phyloP scores from a whole-genome alignment of 1,140 invertebrate species.

The Dinoponera quadriceps region DNA sequence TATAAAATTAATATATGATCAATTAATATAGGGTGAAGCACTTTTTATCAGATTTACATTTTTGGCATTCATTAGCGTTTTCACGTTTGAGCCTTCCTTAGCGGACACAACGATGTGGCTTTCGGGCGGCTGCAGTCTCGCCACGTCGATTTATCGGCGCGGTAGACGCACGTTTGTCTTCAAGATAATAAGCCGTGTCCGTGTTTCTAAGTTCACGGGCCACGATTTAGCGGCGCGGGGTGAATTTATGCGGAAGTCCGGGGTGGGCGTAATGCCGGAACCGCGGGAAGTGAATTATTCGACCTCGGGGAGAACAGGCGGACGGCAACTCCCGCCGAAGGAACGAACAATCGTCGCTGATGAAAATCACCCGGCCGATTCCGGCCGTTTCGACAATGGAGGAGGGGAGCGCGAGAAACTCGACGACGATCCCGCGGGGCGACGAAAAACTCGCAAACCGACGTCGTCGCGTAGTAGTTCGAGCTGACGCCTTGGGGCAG shows the following conservation, averaged over 20 bases:
- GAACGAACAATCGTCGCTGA: constrained; percentile 78
- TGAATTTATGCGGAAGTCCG: constrained; percentile 67
- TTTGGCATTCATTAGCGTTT: neutral
- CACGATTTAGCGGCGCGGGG: constrained; percentile 49
- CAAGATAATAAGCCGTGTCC: constrained; percentile 64
- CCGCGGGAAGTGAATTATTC: constrained; percentile 65
- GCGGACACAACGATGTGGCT: neutral
- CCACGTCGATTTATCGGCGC: constrained; percentile 42
- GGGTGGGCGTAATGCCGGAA: constrained; percentile 41
- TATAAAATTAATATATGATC: no score
- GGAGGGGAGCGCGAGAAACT: neutral
- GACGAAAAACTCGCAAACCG: constrained; percentile 55
- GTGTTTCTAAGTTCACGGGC: constrained; percentile 64
- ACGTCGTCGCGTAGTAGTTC: constrained; percentile 13
- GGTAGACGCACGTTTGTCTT: constrained; percentile 36
- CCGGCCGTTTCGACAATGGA: constrained; percentile 66
- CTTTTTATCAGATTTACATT: neutral
- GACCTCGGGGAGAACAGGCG: constrained; percentile 41
- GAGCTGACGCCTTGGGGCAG: constrained; percentile 46
- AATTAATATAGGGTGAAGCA: no score
- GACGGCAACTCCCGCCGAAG: constrained; percentile 58
- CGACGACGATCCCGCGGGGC: neutral
- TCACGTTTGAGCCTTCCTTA: neutral
- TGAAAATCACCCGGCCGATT: constrained; percentile 77
- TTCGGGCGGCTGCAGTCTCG: neutral